Percentiles rank a stretch among this genome's conserved stretches.
Conservation (phyloP, 2,888 invertebrate genomes). For the Bedellia somnulentella region DNA sequence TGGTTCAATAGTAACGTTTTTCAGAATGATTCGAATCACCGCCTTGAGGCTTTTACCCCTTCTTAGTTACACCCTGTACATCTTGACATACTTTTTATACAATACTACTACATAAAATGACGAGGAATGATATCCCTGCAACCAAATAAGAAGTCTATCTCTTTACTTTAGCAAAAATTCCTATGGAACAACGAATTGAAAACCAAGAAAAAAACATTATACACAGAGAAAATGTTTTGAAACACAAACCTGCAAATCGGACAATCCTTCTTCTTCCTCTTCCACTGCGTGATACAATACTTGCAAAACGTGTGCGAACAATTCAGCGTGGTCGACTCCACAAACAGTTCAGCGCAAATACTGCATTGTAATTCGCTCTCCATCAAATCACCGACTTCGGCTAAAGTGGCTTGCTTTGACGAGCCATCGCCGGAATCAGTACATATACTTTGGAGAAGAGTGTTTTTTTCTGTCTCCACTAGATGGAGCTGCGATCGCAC, state of each 20-base stretch:
- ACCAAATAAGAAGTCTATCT: too few species aligned
- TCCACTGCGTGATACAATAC: slow-evolving; percentile 72
- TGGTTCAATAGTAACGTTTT: too few species aligned
- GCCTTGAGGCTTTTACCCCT: too few species aligned
- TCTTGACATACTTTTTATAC: too few species aligned
- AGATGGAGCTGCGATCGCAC: slow-evolving; percentile 26
- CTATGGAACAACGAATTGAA: background rate
- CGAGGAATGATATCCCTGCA: too few species aligned
- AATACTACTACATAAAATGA: too few species aligned
- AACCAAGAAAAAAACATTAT: background rate
- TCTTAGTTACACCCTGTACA: too few species aligned
- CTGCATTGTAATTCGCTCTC: slow-evolving; percentile 74
- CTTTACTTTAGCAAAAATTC: too few species aligned
- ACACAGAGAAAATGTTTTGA: background rate
- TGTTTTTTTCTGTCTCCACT: slow-evolving; percentile 30
- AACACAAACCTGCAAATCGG: slow-evolving; percentile 65
- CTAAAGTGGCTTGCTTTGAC: slow-evolving; percentile 22
- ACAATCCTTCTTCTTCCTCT: slow-evolving; percentile 68
- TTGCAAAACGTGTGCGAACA: slow-evolving; percentile 78
- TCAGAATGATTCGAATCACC: too few species aligned
- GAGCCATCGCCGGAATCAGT: slow-evolving; percentile 13
- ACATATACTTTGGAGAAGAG: slow-evolving; percentile 22
- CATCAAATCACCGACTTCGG: slow-evolving; percentile 58
- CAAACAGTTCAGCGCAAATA: slow-evolving; percentile 75
- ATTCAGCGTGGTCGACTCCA: slow-evolving; percentile 68